Base-by-base conservation (phyloP, 2,113 vertebrate genomes). In the Tychaedon coryphoeus region DNA sequence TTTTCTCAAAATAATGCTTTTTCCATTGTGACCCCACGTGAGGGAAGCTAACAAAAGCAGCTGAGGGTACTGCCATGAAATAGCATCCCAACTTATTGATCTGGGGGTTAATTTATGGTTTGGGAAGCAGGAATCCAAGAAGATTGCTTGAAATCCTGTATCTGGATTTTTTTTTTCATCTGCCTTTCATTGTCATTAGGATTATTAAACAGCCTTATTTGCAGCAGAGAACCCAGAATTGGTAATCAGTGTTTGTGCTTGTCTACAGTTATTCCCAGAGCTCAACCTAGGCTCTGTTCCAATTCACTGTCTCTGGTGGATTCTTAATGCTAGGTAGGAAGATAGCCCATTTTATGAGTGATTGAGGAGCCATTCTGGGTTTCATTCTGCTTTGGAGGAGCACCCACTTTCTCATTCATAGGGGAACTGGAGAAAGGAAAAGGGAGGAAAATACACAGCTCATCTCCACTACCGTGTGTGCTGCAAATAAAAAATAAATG, bases 101-200 rank as follows among this genome's bases (percentile, higher is more conserved):
- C 79, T 69, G 25, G 66, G 58, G 90, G 79, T 93, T 96, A 97
- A 95, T 96, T 96, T 97, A 93, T 94, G 76, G 88, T 95, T 91
- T 14, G 40, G 66, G 71, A 92, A 88, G 70, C 72, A 92, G 77
- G 86, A 94, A 90, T 92, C 67, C 85, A 72, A 75, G 88, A 74
- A 87, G 57, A 92, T 90, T 96, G 79, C 77, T 77, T 82, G 88
- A 86, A 92, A 95, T 73, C 70, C 82, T 94, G 81, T 88, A 36
- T 88, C 85, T 81, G 69, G 43, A 74, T 86, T 94, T 91, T 94
- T 82, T 86, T 89, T 86, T 89, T 51, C 53, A 48, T 88, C 60
- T 94, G 38, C 70, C 66, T 94, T 96, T 92, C 73, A 26, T 84
- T 93, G 84, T 65, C 50, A 38, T 94, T 86, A 79, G 57, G 81